A percentile compares a stretch with the other conserved stretches of the same genome.
These are phyloP conservation scores for Syrrhaptes paradoxus DNA, from an alignment of 2,113 vertebrate genomes.

Conservation along the genomic window DNA sequence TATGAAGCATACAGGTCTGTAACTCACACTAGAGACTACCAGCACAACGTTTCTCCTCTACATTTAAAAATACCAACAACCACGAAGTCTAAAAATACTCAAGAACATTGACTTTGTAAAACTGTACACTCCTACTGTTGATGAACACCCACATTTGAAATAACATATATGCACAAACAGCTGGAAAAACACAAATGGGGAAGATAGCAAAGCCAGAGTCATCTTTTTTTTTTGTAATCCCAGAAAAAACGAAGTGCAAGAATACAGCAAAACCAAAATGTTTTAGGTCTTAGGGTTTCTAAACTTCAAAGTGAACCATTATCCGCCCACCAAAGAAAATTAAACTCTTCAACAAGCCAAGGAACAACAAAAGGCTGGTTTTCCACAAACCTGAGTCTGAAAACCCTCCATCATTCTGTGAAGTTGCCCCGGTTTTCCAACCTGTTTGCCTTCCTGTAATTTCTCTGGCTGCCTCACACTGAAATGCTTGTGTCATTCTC, in stretches of 20 bases:
- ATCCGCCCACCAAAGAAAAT: neutral
- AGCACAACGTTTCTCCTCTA: neutral
- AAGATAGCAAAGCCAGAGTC: neutral
- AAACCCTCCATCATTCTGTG: neutral
- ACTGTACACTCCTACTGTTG: neutral
- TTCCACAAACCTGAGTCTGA: neutral
- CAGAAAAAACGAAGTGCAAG: neutral
- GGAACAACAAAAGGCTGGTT: neutral
- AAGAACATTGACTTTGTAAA: neutral
- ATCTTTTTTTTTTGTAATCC: neutral
- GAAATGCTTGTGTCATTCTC: fast-evolving
- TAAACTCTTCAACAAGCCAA: neutral
- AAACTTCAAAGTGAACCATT: neutral
- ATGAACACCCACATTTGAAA: neutral
- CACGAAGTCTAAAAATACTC: neutral
- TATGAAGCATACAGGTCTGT: neutral
- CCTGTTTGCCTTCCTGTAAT: neutral
- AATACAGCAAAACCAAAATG: neutral
- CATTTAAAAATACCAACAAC: neutral
- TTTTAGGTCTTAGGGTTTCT: neutral
- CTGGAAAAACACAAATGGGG: neutral
- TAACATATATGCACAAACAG: neutral
- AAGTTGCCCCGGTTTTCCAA: neutral
- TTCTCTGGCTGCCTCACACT: neutral
- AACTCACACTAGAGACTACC: neutral